Evolutionary conservation across 2,797 vertebrate species (phyloP), one percentile per base, ranked within the genome.

Genomic region (Pelodytes ibericus): DNA sequence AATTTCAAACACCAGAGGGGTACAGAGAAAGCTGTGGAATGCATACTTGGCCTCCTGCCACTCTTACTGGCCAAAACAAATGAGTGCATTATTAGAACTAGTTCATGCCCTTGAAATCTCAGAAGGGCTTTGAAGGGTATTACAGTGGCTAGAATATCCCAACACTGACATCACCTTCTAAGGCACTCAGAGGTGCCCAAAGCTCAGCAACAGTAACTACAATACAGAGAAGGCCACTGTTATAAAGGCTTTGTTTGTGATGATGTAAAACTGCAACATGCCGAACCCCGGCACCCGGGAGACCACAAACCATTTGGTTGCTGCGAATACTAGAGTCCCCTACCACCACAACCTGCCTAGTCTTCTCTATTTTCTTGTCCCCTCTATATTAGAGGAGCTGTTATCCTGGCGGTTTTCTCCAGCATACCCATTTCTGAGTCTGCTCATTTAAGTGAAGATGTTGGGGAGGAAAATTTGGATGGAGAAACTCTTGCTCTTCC

Each of bases 51-150:
- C 83, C 57, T 29, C 0, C 0, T 80, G 86, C 88, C 86, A 49
- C n/a, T 41, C 78, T 87, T 71, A 61, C 80, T 86, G 85, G 83
- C 58, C 68, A 80, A 83, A 81, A 80, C 80, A 80, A 47, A n/a
- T 44, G 72, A 82, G 66, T 10, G 1, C 13, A 71, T 80, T 61
- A 75, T 76, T 73, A 64, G 33, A 53, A 77, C 71, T 36, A 47
- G 18, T 65, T 75, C 7, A 30, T 80, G 74, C 60, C 84, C 81
- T 86, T 80, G 77, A 73, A 79, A 80, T 77, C 78, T 74, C 65
- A 18, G 10, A 30, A 18, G 73, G 81, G 75, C 60, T 77, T 80
- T 64, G 63, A 82, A 22, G 60, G 82, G 71, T 2, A 1, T 57
- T 41, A 68, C 63, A 69, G 59, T 74, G 70, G 58, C 74, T 1